Evolutionary conservation across 2,113 vertebrate genomes (phyloP).

Genomic region (Microcebus jonahi): DNA sequence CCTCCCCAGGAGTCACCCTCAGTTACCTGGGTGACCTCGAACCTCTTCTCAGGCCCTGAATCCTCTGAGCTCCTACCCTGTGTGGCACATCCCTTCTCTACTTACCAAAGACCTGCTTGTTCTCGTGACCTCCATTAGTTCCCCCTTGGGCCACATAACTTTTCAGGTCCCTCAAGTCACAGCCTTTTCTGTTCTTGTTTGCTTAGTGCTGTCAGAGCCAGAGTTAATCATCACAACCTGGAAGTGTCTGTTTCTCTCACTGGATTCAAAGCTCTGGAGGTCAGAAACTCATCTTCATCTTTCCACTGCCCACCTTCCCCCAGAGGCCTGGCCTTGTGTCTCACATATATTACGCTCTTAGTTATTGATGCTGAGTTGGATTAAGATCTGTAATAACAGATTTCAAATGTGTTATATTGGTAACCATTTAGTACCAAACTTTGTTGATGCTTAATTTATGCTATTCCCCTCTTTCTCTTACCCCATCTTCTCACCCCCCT

Average conservation of each 20-base stretch:
- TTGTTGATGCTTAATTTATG: not conserved
- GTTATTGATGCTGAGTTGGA: not conserved
- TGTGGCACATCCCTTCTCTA: not conserved
- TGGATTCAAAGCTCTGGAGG: not conserved
- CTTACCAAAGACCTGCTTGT: not conserved
- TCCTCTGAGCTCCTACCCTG: not conserved
- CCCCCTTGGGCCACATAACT: not conserved
- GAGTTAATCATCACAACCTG: too few relatives aligned
- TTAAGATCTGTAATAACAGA: not conserved
- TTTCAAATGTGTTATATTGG: not conserved
- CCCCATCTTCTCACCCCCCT: conserved; percentile 43
- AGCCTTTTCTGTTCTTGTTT: not conserved
- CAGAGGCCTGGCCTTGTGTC: not conserved
- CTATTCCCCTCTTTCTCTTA: not conserved
- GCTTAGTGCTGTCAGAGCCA: not conserved
- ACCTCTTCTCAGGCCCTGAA: not conserved
- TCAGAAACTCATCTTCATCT: not conserved
- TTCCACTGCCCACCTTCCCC: not conserved
- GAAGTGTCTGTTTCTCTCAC: not conserved
- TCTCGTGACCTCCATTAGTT: not conserved
- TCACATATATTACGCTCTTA: not conserved
- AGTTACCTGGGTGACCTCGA: not conserved
- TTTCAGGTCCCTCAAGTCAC: not conserved
- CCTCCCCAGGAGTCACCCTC: not conserved
- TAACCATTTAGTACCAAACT: not conserved